Percentiles rank a stretch among this genome's conserved stretches.
Conservation (phyloP, 2,113 vertebrate species). For the Larimichthys polyactis region DNA sequence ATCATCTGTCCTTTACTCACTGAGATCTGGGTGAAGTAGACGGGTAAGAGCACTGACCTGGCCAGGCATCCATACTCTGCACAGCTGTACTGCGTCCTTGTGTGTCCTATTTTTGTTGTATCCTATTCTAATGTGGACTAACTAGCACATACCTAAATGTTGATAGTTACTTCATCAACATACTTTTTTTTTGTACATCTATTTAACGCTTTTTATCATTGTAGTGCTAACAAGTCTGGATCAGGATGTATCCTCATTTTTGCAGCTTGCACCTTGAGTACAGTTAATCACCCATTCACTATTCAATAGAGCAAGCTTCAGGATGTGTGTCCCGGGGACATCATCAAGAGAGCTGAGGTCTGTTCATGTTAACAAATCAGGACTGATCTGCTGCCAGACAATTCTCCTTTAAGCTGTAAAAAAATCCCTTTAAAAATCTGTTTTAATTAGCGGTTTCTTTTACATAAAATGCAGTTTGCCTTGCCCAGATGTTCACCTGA, state of each 20-base stretch:
- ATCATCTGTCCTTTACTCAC: conserved; percentile 37
- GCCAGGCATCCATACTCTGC: conserved; percentile 9
- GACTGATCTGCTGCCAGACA: not conserved
- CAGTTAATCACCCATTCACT: conserved; percentile 23
- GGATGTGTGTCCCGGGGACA: conserved; percentile 10
- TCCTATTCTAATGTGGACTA: not conserved
- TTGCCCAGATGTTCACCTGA: not conserved
- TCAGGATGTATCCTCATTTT: not conserved
- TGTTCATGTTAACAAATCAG: conserved; percentile 20
- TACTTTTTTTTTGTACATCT: no score
- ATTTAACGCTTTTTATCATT: not conserved
- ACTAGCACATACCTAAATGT: not conserved
- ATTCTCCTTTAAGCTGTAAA: not conserved
- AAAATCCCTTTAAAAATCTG: not conserved
- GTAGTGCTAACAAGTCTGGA: not conserved
- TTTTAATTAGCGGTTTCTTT: not conserved
- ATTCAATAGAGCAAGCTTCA: conserved; percentile 1
- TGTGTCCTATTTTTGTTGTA: not conserved
- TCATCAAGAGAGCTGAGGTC: not conserved
- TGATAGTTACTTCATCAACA: no score
- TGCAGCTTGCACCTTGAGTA: not conserved
- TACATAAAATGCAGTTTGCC: not conserved
- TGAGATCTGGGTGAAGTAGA: conserved; percentile 37
- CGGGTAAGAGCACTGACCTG: conserved; percentile 18
- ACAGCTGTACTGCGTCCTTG: not conserved